These are phyloP conservation scores for Parauchenoglanis punctatus DNA, from an alignment of 2,797 vertebrate species.

Conservation along the genomic window DNA sequence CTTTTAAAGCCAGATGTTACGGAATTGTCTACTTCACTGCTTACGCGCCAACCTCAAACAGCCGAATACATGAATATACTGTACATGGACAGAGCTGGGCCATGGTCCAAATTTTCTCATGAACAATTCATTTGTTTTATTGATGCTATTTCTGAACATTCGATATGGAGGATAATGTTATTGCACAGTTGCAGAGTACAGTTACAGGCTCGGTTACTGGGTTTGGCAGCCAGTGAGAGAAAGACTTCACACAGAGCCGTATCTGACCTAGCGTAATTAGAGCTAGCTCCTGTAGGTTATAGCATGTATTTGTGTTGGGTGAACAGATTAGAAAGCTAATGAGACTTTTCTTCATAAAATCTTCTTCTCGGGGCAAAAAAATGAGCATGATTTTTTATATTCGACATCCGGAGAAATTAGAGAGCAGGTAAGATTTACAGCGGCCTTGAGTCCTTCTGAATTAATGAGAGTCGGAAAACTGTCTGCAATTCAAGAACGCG, in stretches of 20 bases:
- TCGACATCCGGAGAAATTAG: not conserved
- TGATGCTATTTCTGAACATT: not conserved
- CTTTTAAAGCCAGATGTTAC: constrained; percentile 22
- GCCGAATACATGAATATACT: not conserved
- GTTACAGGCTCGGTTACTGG: not conserved
- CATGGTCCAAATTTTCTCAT: not conserved
- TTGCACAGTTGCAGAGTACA: not conserved
- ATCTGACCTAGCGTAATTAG: not conserved
- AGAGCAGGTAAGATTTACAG: constrained; percentile 10
- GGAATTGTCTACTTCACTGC: not conserved
- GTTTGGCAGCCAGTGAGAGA: not conserved
- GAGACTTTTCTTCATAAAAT: not conserved
- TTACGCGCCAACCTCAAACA: not conserved
- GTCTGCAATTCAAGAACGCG: not conserved
- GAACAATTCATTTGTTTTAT: not conserved
- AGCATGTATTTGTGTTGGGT: not conserved
- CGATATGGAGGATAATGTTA: not conserved
- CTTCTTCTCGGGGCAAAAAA: not conserved
- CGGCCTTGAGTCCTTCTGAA: not conserved
- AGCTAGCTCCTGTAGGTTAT: not conserved
- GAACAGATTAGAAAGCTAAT: constrained; percentile 11
- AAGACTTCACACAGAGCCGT: not conserved
- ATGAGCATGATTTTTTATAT: not conserved
- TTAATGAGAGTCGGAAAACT: constrained; percentile 1
- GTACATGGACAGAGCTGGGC: not conserved